Base-by-base conservation (phyloP, 2,797 vertebrate species). In the Siniperca undulata region DNA sequence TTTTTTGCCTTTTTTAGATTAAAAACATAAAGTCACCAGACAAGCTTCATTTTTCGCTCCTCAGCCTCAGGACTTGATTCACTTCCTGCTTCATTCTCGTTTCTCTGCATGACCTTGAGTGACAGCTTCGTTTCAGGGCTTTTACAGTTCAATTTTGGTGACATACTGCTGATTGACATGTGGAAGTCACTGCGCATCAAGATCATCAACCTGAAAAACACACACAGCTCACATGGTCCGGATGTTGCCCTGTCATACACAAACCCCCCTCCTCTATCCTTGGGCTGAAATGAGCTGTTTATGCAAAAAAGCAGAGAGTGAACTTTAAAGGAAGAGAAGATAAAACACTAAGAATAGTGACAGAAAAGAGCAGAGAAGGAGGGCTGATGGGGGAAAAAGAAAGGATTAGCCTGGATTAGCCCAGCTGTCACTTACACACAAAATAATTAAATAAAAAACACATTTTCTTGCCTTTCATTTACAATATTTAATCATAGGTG, bases 121-220 rank as follows among this genome's bases (percentile, higher is more conserved):
- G 91, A 93, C 92, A 90, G 89, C 77, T 65, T 88, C 10, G 30
- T 76, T 81, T 90, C 75, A 53, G 67, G 72, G 82, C 70, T 83
- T 86, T 84, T 81, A 89, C 89, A 89, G 86, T 91, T 92, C 73
- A 88, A 64, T 81, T 92, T 91, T 82, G 69, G 65, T 86, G 87
- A 88, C 89, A 83, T 67, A 69, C 53, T 11, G 79, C 80, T 48
- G 64, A 83, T 60, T 88, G 88, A 90, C 90, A 86, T 77, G 85
- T 73, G 77, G 82, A 91, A 91, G 93, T 94, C 93, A 92, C 79
- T 86, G 87, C 75, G 58, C 81, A 94, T 94, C 85, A 93, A 46
- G 71, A 85, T 95, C 91, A 89, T 70, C 79, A 74, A 87, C 82
- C 55, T 77, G 44, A 73, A 73, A 77, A 20, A 69, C 52, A 58